Evolutionary conservation across 2,113 vertebrate species (phyloP).

Genomic region (Formicarius rufipectus): DNA sequence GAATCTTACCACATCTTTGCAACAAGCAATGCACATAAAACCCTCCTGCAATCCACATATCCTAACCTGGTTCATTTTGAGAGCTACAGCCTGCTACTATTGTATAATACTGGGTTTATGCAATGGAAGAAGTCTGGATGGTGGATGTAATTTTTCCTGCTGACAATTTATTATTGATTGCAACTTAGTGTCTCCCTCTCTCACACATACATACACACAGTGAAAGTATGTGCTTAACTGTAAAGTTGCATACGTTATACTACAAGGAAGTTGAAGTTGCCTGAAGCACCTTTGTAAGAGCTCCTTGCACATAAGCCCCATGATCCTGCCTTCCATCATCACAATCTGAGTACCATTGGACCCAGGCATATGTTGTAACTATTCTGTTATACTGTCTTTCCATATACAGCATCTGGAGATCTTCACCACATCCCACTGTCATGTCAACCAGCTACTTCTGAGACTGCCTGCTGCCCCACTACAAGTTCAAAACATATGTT

Average conservation of each 20-base stretch:
- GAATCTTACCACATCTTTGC: background rate
- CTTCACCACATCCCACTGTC: background rate
- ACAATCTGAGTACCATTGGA: accelerated
- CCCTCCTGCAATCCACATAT: background rate
- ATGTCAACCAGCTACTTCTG: background rate
- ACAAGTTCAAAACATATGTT: background rate
- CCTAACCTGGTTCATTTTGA: background rate
- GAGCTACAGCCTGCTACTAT: background rate
- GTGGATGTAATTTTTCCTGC: background rate
- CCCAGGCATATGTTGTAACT: background rate
- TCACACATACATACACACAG: background rate
- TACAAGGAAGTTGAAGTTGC: background rate
- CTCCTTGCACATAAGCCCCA: background rate
- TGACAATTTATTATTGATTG: background rate
- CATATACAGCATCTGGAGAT: background rate
- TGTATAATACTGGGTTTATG: background rate
- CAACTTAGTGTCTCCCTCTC: background rate
- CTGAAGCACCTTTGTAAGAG: background rate
- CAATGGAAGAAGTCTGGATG: background rate
- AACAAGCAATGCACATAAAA: background rate
- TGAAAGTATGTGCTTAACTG: background rate
- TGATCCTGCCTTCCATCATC: background rate
- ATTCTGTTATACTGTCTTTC: background rate
- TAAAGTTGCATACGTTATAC: background rate
- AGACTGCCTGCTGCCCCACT: background rate